Evolutionary conservation across 2,888 invertebrate genomes (phyloP), one percentile per base, ranked within the genome.

Genomic region (Yponomeuta plumbellus): DNA sequence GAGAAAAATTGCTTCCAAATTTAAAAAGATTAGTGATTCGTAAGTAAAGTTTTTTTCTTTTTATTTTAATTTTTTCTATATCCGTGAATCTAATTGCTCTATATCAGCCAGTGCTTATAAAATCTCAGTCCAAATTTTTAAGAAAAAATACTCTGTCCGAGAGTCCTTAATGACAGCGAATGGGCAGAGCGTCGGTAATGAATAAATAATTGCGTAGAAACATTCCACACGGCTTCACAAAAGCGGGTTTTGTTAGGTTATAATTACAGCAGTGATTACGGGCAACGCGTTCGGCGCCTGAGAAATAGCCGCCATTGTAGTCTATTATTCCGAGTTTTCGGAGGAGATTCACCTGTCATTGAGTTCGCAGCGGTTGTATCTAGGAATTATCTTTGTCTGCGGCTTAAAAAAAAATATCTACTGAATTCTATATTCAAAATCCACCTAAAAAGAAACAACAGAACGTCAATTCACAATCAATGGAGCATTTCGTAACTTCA

Each of bases 141-240:
- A 52, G 44, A 52, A 84, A 83, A 80, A 72, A 65, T 64, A 65
- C 78, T 77, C 76, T 78, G 79, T 78, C 76, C 76, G 78, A 79
- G 73, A 75, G 79, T 78, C 78, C 78, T 74, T 86, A 88, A 88
- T 88, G 84, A 87, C 82, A 79, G 75, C 80, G 83, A 80, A 81
- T 80, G 77, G 75, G 79, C 75, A 70, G 40, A 70, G 68, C 68
- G 69, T 69, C 44, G 20, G 73, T 89, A 88, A 89, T 88, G 88
- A 87, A 86, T 85, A 89, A 86, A 86, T 89, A 88, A 90, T 91
- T 89, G 86, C 83, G 74, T 80, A 74, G 81, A 84, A 84, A 83
- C 80, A 81, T 83, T 80, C 77, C 74, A 73, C 64, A 73, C 72
- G 71, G 65, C 68, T 52, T 52, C 44, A 75, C 74, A 71, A 75